Evolutionary conservation across 2,113 vertebrate genomes (phyloP), one percentile per base, ranked within the genome.

Genomic region (Narcine bancroftii): DNA sequence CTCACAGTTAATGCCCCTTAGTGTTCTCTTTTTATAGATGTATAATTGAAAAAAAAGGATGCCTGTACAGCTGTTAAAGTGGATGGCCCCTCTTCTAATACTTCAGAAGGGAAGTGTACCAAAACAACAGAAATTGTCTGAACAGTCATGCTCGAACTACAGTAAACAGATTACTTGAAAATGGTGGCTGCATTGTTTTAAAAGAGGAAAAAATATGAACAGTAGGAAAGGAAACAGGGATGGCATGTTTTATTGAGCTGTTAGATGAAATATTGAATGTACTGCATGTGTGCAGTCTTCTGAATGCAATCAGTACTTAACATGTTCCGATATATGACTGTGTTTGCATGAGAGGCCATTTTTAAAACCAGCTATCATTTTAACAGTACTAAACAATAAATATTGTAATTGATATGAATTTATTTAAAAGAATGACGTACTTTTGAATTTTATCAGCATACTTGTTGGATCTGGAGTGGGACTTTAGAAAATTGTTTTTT

Each of bases 61-160:
- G 77, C 11, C 45, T 29, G 26, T 47, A 81, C 77, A 81, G 77
- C 77, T 81, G 77, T 81, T 79, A 50, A 81, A 81, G 56, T 81
- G 26, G 45, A 81, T 53, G 77, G 47, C 29, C 47, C 33, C 77
- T 53, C 47, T 50, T 33, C 77, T 3, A 81, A 15, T 81, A 81
- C 50, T 81, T 81, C 45, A 53, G 47, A 81, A 26, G 26, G 3
- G 21, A 81, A 45, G 26, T 81, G 45, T 50, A 50, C 29, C 47
- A 50, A 33, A 53, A 26, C 45, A 50, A 47, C 45, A 50, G 42
- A 81, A 11, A 50, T 50, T 33, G 47, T 45, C 42, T 45, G 29
- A 79, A 47, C 76, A 79, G n/a, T n/a, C n/a, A n/a, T 60, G 26
- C 47, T 53, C n/a, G n/a, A n/a, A n/a, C n/a, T n/a, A n/a, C n/a